Conservation (phyloP, 2,113 vertebrate genomes). For the Sigmodon hispidus region DNA sequence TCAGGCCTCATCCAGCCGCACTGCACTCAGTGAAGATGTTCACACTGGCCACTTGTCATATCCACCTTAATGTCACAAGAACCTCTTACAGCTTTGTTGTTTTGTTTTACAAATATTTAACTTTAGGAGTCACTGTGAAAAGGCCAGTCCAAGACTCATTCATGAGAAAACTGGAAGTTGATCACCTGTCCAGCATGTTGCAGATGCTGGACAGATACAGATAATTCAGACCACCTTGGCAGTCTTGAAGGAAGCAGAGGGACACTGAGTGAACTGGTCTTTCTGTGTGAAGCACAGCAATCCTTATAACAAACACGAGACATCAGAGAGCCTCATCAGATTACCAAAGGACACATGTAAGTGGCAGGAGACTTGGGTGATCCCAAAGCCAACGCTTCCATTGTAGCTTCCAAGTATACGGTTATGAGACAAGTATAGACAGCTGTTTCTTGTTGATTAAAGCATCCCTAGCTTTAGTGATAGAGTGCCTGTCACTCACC, state of each 20-base stretch:
- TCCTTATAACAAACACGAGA: not conserved
- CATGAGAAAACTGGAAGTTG: not conserved
- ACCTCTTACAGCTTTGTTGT: not conserved
- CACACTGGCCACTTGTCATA: not conserved
- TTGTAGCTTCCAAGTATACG: not conserved
- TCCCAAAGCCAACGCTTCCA: not conserved
- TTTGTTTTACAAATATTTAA: slow-evolving; percentile 1
- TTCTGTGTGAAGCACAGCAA: not conserved
- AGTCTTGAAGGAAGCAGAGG: not conserved
- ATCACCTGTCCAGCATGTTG: not conserved
- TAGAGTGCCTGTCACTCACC: not conserved
- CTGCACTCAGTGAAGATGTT: not conserved
- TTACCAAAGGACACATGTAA: not conserved
- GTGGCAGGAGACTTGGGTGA: not conserved
- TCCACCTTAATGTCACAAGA: not conserved
- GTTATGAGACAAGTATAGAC: not conserved
- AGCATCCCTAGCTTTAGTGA: not conserved
- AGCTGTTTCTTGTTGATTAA: too few relatives aligned
- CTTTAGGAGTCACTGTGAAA: not conserved
- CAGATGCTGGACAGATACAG: not conserved
- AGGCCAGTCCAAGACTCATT: not conserved
- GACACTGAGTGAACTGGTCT: not conserved
- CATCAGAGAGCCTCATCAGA: not conserved
- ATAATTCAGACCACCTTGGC: too few relatives aligned
- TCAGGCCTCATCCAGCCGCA: not conserved